A percentile compares a stretch with the other conserved stretches of the same genome.
Conservation (phyloP, 2,113 vertebrate genomes). For the Machaerirhynchus nigripectus region DNA sequence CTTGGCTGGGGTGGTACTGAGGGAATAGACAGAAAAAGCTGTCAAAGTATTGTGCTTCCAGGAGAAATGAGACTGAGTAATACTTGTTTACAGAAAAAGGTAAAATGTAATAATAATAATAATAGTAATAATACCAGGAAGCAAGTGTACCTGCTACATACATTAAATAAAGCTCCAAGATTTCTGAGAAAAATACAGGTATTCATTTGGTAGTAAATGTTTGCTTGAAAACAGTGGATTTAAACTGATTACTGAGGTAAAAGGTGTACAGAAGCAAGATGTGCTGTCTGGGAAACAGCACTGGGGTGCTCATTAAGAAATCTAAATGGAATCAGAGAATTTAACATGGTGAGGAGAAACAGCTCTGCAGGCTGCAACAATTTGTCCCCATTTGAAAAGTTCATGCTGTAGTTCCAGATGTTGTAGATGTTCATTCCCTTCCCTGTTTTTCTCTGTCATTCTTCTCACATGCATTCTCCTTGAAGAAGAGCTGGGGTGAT, state of each 20-base stretch:
- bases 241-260: neutral
- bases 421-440: neutral
- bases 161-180: neutral
- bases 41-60: neutral
- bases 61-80: neutral
- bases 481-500: neutral
- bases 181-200: neutral
- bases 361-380: neutral
- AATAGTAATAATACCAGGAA: neutral
- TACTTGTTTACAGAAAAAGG: neutral
- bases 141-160: neutral
- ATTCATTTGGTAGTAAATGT: neutral
- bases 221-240: neutral
- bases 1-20: neutral
- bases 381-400: neutral
- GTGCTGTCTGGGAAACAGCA: neutral
- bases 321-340: neutral
- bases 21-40: neutral
- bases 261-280: neutral
- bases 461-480: fast-evolving
- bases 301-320: neutral
- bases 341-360: neutral
- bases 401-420: neutral
- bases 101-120: neutral
- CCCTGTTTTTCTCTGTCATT: neutral